Evolutionary conservation across 2,113 vertebrate species (phyloP).

Genomic region (Channa argus): DNA sequence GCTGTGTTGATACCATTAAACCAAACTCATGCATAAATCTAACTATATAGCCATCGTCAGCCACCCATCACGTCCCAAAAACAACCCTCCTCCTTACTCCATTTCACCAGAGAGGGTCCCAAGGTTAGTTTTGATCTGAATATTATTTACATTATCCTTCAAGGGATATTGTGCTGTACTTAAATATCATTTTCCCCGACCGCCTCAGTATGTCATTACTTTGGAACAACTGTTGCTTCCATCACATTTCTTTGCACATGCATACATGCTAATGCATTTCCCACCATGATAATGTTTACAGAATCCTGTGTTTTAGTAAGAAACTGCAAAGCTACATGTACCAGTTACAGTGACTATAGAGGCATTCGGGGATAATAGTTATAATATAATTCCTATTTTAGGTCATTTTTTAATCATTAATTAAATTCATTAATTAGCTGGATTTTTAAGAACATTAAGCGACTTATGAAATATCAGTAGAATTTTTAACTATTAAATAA

Average conservation of each 20-base stretch:
- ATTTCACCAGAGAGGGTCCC: slow-evolving; percentile 31
- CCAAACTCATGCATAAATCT: slow-evolving; percentile 78
- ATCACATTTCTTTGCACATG: not conserved
- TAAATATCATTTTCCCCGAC: slow-evolving; percentile 20
- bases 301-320: not conserved
- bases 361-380: not conserved
- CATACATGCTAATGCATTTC: not conserved
- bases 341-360: too few species aligned
- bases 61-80: slow-evolving; percentile 19
- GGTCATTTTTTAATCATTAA: slow-evolving; percentile 7
- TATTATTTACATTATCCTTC: slow-evolving; percentile 46
- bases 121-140: slow-evolving; percentile 27
- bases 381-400: not conserved
- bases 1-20: slow-evolving; percentile 82
- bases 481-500: slow-evolving; percentile 2
- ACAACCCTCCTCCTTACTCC: slow-evolving; percentile 21
- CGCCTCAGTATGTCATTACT: not conserved
- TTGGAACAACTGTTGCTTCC: not conserved
- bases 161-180: slow-evolving; percentile 4
- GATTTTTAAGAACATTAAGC: too few species aligned
- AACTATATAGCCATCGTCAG: slow-evolving; percentile 52
- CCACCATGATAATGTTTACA: not conserved
- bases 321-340: not conserved
- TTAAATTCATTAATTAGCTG: not conserved
- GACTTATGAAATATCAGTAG: too few species aligned